These are phyloP conservation scores for Paguma larvata DNA, from an alignment of 2,797 vertebrate genomes.

Conservation along the genomic window DNA sequence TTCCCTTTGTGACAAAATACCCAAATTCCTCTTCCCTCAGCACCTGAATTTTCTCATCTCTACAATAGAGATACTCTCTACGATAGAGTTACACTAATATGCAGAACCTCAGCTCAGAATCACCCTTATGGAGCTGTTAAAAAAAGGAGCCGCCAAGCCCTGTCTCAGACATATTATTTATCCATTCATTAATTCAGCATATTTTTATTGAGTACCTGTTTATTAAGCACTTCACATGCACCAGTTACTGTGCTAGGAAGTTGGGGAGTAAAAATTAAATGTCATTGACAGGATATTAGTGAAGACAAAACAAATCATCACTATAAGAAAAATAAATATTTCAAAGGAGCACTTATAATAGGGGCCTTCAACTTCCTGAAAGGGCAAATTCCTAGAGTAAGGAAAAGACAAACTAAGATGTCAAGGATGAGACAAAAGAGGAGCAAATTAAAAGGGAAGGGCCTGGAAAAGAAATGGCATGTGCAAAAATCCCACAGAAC, in stretches of 20 bases:
- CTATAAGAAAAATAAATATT: background rate
- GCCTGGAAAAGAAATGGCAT: accelerated
- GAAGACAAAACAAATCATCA: background rate
- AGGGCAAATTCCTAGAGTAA: background rate
- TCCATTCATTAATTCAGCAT: background rate
- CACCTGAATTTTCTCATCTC: background rate
- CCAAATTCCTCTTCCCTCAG: background rate
- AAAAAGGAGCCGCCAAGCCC: background rate
- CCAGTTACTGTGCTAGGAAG: background rate
- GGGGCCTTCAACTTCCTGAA: background rate
- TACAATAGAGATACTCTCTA: background rate
- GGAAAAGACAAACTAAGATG: too few relatives aligned
- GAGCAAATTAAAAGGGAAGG: background rate
- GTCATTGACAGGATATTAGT: background rate
- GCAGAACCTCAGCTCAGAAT: background rate
- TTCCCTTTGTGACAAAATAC: too few relatives aligned
- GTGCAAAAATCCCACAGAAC: background rate
- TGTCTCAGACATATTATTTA: background rate
- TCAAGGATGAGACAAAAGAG: background rate
- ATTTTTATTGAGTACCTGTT: background rate
- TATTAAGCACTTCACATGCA: background rate
- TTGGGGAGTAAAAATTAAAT: background rate
- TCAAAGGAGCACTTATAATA: background rate
- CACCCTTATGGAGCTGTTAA: background rate
- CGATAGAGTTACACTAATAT: background rate